A percentile compares a stretch with the other conserved stretches of the same genome.
phyloP scores from a whole-genome alignment of 2,113 vertebrate species.

The Oncorhynchus tshawytscha region DNA sequence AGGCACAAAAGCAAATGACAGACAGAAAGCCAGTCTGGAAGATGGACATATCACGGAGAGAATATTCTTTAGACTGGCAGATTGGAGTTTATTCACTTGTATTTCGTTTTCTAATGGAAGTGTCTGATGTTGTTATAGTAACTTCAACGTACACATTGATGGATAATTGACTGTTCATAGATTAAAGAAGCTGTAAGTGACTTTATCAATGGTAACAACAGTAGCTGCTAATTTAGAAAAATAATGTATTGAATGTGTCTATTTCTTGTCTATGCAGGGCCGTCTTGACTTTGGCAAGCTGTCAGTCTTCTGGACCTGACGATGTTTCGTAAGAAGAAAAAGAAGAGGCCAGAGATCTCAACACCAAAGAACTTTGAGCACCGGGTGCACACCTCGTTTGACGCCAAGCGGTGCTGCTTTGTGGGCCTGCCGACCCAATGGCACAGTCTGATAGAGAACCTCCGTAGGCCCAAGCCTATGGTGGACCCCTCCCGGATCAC shows the following conservation, averaged over 20 bases:
- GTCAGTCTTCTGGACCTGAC: constrained; percentile 51
- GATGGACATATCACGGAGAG: constrained; percentile 15
- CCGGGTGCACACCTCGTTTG: constrained; percentile 96
- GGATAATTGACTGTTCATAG: neutral
- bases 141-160: neutral
- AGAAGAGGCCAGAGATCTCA: constrained; percentile 98
- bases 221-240: neutral
- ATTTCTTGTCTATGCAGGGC: constrained; percentile 28
- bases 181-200: neutral
- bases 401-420: constrained; percentile 89
- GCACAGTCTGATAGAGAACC: constrained; percentile 94
- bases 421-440: constrained; percentile 95
- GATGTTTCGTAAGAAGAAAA: constrained; percentile 99
- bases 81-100: neutral
- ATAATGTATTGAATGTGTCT: neutral
- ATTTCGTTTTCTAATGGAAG: neutral
- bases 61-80: constrained; percentile 20
- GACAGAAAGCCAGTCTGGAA: constrained; percentile 32
- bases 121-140: neutral
- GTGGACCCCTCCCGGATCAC: constrained; percentile 96
- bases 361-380: constrained; percentile 96
- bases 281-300: constrained; percentile 47
- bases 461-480: constrained; percentile 90
- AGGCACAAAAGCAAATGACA: constrained; percentile 30
- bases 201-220: neutral